These are phyloP conservation scores for Sciurus vulgaris DNA, from an alignment of 2,797 vertebrate genomes.

Conservation along the genomic window DNA sequence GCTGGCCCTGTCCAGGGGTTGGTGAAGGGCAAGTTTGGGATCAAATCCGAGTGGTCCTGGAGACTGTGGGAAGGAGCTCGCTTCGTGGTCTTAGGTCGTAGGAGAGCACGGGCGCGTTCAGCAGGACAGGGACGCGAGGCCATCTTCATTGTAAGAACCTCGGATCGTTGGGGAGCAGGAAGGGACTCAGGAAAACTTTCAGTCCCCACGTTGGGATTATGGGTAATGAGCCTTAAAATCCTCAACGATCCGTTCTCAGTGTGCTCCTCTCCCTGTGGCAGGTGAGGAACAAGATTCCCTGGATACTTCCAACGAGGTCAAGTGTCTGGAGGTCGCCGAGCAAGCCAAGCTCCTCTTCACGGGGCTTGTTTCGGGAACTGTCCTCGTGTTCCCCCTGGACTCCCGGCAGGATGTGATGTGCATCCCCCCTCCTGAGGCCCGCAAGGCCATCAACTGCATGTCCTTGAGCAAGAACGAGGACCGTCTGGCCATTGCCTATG, in stretches of 20 bases:
- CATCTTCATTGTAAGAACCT: not conserved
- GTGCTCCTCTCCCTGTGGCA: slow-evolving; percentile 66
- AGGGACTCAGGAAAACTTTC: not conserved
- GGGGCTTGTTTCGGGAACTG: slow-evolving; percentile 88
- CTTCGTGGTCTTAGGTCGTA: too few relatives aligned
- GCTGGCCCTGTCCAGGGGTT: too few relatives aligned
- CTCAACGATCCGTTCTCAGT: fast-evolving
- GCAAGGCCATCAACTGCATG: slow-evolving; percentile 83
- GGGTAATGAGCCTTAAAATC: not conserved
- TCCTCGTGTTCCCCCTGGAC: slow-evolving; percentile 91
- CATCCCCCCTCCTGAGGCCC: slow-evolving; percentile 90
- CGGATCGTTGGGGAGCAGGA: too few relatives aligned
- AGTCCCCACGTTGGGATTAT: not conserved
- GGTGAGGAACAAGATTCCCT: slow-evolving; percentile 84
- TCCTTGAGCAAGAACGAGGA: slow-evolving; percentile 87
- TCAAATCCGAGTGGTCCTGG: too few relatives aligned
- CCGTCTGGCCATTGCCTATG: slow-evolving; percentile 87
- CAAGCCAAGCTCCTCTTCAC: slow-evolving; percentile 89
- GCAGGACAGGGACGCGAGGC: too few relatives aligned
- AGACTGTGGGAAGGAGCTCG: too few relatives aligned
- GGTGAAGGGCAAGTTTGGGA: too few relatives aligned
- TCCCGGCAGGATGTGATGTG: slow-evolving; percentile 89
- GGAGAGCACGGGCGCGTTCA: too few relatives aligned
- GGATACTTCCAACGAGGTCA: slow-evolving; percentile 86
- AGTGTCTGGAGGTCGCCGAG: slow-evolving; percentile 90